Evolutionary conservation across 2,797 vertebrate genomes (phyloP).

Genomic region (Crossoptilon crossoptilon): DNA sequence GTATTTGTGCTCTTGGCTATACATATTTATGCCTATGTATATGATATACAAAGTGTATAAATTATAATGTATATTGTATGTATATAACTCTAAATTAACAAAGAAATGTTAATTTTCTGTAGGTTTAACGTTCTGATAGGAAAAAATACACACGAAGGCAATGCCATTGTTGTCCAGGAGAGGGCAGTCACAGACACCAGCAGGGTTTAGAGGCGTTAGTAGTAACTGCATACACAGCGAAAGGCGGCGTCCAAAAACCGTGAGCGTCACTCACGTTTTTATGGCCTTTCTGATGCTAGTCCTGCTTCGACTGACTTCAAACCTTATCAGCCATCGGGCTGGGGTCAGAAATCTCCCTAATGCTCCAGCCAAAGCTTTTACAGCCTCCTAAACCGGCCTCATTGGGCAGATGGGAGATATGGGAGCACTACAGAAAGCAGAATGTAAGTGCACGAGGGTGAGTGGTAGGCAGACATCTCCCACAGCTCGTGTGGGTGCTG

Average conservation of each 20-base stretch:
- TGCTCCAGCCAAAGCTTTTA: not conserved
- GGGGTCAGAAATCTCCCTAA: not conserved
- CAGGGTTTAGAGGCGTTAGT: accelerated
- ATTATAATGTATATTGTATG: not conserved
- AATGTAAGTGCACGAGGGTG: not conserved
- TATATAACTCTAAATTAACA: not conserved
- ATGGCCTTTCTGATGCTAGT: not conserved
- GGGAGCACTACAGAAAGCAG: not conserved
- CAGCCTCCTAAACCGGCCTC: not conserved
- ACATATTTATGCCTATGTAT: too few relatives aligned
- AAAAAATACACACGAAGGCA: not conserved
- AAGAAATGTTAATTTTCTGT: not conserved
- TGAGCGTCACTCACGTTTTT: not conserved
- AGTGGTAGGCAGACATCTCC: not conserved
- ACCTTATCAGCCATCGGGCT: not conserved
- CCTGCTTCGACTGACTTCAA: not conserved
- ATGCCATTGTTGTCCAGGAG: conserved; percentile 27
- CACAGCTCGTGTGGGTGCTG: not conserved
- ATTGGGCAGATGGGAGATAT: not conserved
- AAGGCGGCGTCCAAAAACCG: not conserved
- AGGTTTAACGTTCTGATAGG: accelerated
- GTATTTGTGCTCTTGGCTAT: not conserved
- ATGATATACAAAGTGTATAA: not conserved
- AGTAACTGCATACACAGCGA: accelerated
- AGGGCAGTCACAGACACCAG: conserved; percentile 37